Base-by-base conservation (phyloP, 2,888 invertebrate species). In the Polydrusus pterygomalis region DNA sequence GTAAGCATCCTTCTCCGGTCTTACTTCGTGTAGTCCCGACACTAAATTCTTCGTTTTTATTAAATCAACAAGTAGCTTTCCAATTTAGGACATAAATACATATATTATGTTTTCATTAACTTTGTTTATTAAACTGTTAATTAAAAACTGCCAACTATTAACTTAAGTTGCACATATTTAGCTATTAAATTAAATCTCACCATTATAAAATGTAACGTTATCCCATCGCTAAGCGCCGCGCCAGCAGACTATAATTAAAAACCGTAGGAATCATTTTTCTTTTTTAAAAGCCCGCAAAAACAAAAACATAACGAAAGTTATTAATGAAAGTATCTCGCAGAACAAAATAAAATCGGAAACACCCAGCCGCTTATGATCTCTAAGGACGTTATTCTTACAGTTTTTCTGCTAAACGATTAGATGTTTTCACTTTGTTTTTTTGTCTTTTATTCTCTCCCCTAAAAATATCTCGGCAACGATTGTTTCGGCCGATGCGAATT, bases 351-450 rank as follows among this genome's bases (percentile, higher is more conserved):
- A 67, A 65, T 65, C 34, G 40, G 34, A 34, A 49, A 34, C 54
- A 17, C 20, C 49, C 54, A 54, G 67, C 40, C 20, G 40, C 38
- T 38, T 20, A 45, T 70, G 38, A 51, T 70, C 49, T 70, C 63
- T 15, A 18, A 64, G 43, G 47, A 67, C 64, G 65, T 67, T 67
- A 18, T 65, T 49, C 20, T 34, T 49, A 18, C 70, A 58, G 20
- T 73, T 60, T 73, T 67, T 38, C 49, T n/a, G 9, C 62, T 72
- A 72, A 72, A 67, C 67, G 73, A 73, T 67, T 67, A 58, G 67
- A 73, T 65, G 60, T 73, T 72, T 72, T 72, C 72, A 65, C 58
- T 72, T 72, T 54, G 64, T 65, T 67, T 58, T 25, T 56, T 58
- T 30, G 30, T 18, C 25, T 69, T 73, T 67, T 45, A 56, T 45